Evolutionary conservation across 2,888 invertebrate genomes (phyloP), one percentile per base, ranked within the genome.

Genomic region (Temnothorax unifasciatus): DNA sequence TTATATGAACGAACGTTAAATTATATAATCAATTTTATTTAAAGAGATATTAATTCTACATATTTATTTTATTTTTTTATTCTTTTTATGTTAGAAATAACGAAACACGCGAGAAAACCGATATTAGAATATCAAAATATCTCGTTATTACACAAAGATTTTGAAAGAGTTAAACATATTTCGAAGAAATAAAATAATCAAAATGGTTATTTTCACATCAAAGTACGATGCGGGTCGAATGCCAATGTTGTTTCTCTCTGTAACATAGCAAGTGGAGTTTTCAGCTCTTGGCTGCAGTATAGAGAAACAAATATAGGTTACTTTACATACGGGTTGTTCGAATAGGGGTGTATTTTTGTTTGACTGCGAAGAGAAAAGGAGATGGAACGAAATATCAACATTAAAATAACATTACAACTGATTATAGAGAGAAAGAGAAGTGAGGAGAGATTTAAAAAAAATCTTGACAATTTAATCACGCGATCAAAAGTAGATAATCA

Each of bases 101-200:
- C 2, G 6, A n/a, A 29, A 29, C n/a, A 21, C 5, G 5, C 13
- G n/a, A 54, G 34, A 44, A 69, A 79, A 13, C 3, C n/a, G 18
- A 77, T n/a, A 21, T 50, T 21, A 18, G 15, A 52, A 52, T 25
- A 29, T 52, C 6, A 21, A 52, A 79, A 69, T 71, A 71, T 57
- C 5, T 13, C 21, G 57, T 44, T 21, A 41, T n/a, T 8, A 11
- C 54, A 44, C 15, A 44, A 57, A 79, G n/a, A n/a, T 2, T 29
- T 6, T 41, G 44, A 69, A 29, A 25, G 8, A 15, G 29, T 69
- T 57, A 59, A 79, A 57, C 8, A 34, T 47, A 57, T 57, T 44
- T 21, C 15, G 3, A 71, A 71, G 79, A n/a, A 79, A 71, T 71
- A 57, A 79, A 79, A 71, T 34, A 34, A n/a, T 68, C 29, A 18